phyloP scores from a whole-genome alignment of 2,888 invertebrate species.

The Teleiodes luculella region DNA sequence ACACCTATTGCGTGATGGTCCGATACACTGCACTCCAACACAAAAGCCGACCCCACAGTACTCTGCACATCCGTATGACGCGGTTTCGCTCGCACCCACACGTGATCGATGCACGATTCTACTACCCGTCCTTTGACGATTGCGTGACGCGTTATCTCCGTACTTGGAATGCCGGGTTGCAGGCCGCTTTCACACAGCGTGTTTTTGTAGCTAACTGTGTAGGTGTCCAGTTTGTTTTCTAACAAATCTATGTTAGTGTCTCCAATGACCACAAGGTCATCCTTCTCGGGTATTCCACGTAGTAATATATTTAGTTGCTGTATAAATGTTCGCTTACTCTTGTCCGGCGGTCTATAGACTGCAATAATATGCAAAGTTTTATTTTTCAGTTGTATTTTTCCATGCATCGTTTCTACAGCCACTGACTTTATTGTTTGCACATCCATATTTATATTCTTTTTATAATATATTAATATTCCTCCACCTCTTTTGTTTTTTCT shows the following conservation, averaged over 20 bases:
- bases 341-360: neutral
- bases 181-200: constrained; percentile 6
- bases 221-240: neutral
- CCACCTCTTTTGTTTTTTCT: constrained; percentile 3
- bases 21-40: neutral
- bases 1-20: neutral
- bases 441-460: neutral
- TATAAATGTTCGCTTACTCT: neutral
- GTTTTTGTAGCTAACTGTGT: neutral
- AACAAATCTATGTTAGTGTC: neutral
- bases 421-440: neutral
- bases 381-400: neutral
- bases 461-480: neutral
- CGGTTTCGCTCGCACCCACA: constrained; percentile 18
- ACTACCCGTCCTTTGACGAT: constrained; percentile 15
- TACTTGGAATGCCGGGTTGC: constrained; percentile 10
- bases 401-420: neutral
- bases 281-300: neutral
- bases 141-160: constrained; percentile 12
- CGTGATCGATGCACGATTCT: constrained; percentile 17
- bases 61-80: neutral
- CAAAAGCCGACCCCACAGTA: neutral
- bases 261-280: neutral
- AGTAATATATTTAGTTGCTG: neutral
- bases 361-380: neutral